Conservation (phyloP, 1,140 invertebrate genomes). For the Atta colombica region DNA sequence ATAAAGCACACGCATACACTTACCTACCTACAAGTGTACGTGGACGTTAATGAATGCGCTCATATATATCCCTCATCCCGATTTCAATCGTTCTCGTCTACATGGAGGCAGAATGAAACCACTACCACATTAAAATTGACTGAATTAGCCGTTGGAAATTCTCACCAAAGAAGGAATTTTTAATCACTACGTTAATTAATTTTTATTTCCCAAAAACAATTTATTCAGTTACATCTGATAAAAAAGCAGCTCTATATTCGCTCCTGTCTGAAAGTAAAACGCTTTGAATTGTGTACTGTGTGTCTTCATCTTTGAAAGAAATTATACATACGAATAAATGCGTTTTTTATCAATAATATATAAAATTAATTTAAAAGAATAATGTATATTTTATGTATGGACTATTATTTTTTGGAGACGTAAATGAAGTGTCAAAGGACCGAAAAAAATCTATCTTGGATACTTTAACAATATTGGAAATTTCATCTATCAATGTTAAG, state of each 20-base stretch:
- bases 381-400: not conserved
- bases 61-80: slow-evolving; percentile 37
- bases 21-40: not conserved
- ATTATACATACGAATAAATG: not conserved
- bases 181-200: not conserved
- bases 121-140: not conserved
- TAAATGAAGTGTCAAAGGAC: not conserved
- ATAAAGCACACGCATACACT: not conserved
- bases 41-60: slow-evolving; percentile 50
- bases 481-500: not conserved
- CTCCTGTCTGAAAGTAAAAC: not conserved
- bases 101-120: slow-evolving; percentile 39
- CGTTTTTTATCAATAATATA: not conserved
- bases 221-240: not conserved
- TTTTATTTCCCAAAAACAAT: not conserved
- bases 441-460: not conserved
- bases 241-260: not conserved
- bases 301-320: not conserved
- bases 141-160: slow-evolving; percentile 3
- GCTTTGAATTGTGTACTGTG: not conserved
- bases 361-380: not conserved
- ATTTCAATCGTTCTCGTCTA: slow-evolving; percentile 48
- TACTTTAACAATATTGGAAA: not conserved
- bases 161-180: not conserved
- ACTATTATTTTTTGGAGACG: not conserved